Evolutionary conservation across 2,113 vertebrate species (phyloP).

Genomic region (Plecturocebus donacophilus): DNA sequence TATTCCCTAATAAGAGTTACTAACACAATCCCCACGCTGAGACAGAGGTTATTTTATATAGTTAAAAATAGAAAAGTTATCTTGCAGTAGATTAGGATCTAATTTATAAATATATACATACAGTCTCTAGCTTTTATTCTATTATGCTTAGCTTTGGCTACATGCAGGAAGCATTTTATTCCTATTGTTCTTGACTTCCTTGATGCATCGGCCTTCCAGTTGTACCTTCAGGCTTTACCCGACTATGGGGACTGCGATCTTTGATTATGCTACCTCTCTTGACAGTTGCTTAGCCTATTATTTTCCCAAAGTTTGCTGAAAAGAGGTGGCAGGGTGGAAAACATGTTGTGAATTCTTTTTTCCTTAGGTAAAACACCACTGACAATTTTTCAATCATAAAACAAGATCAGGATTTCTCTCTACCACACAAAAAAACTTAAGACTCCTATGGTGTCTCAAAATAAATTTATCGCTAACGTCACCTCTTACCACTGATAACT

Average conservation of each 20-base stretch:
- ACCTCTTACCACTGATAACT: constrained; percentile 36
- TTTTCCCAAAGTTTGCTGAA: constrained; percentile 56
- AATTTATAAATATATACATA: constrained; percentile 82
- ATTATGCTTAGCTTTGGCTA: constrained; percentile 51
- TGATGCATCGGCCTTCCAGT: background rate
- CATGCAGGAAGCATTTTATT: constrained; percentile 38
- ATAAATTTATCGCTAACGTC: background rate
- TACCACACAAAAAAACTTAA: background rate
- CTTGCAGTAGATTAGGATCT: constrained; percentile 72
- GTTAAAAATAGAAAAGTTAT: constrained; percentile 72
- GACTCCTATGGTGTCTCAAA: background rate
- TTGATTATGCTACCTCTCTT: background rate
- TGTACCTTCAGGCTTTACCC: background rate
- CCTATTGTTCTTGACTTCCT: constrained; percentile 14
- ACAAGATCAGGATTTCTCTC: background rate
- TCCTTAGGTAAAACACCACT: background rate
- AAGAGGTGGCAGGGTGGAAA: constrained; percentile 26
- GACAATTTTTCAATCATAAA: background rate
- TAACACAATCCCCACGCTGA: constrained; percentile 53
- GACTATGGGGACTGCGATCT: background rate
- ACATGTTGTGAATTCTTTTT: constrained; percentile 39
- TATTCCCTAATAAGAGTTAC: constrained; percentile 65
- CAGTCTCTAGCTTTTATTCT: constrained; percentile 63
- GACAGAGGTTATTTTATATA: constrained; percentile 62
- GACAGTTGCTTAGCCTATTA: background rate